Percentiles rank a stretch among this genome's conserved stretches.
These are phyloP conservation scores for Pseudomyrmex flavicornis DNA, from an alignment of 1,140 invertebrate species.

Conservation along the genomic window DNA sequence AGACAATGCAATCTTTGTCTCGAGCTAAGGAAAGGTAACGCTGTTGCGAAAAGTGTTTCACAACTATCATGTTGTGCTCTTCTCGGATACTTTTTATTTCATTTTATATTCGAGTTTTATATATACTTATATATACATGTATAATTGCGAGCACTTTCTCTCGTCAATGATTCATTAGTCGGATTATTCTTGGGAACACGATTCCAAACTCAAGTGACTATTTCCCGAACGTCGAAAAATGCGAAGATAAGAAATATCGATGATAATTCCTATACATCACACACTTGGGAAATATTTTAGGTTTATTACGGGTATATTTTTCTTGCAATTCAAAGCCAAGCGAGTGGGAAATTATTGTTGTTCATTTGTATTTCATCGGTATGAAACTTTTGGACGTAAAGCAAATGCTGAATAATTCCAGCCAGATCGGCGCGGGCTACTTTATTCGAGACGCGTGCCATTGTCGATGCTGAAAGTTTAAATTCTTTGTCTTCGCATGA, in stretches of 20 bases:
- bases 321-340: background rate
- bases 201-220: conserved; percentile 5
- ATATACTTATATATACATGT: background rate
- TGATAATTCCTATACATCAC: background rate
- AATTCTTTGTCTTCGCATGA: conserved; percentile 45
- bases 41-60: conserved; percentile 46
- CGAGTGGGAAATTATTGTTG: background rate
- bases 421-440: conserved; percentile 3
- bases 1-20: conserved; percentile 57
- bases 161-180: conserved; percentile 30
- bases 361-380: conserved; percentile 28
- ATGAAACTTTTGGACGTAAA: conserved; percentile 19
- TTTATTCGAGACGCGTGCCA: conserved; percentile 67
- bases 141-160: conserved; percentile 40
- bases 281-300: no score
- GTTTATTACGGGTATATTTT: no score
- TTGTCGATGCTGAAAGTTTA: conserved; percentile 45
- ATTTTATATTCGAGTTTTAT: conserved; percentile 9
- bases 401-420: conserved; percentile 60
- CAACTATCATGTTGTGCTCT: conserved; percentile 27
- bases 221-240: background rate
- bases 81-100: conserved; percentile 37
- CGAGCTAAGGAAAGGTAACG: conserved; percentile 36
- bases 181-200: conserved; percentile 37
- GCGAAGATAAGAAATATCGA: background rate